Evolutionary conservation across 2,888 invertebrate species (phyloP).

Genomic region (Zootermopsis nevadensis): DNA sequence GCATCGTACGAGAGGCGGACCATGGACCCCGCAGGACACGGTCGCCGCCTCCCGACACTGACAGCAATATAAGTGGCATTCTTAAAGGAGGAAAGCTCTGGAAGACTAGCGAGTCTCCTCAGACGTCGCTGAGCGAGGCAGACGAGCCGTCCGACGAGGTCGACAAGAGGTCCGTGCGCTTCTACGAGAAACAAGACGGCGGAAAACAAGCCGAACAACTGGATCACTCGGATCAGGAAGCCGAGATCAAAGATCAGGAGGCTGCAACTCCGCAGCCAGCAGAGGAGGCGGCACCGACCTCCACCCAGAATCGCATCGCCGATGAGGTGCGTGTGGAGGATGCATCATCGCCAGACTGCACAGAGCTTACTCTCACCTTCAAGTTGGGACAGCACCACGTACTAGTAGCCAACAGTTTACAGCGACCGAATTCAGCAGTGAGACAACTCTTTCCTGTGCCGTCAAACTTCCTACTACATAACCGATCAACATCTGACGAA

Average conservation of each 20-base stretch:
- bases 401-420: conserved; percentile 68
- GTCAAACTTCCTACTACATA: conserved; percentile 62
- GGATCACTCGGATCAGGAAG: neutral
- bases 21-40: conserved; percentile 54
- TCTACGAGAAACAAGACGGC: conserved; percentile 46
- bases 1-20: conserved; percentile 68
- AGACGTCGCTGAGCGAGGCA: conserved; percentile 67
- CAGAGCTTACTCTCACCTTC: conserved; percentile 69
- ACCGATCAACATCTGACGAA: conserved; percentile 54
- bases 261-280: neutral
- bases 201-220: neutral
- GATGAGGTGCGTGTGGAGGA: conserved; percentile 47
- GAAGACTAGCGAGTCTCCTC: conserved; percentile 67
- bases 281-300: conserved; percentile 55
- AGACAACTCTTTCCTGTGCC: conserved; percentile 81
- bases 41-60: conserved; percentile 39
- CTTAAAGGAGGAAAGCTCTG: conserved; percentile 82
- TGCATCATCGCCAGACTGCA: conserved; percentile 49
- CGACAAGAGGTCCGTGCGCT: conserved; percentile 58
- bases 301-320: conserved; percentile 57
- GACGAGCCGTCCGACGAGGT: conserved; percentile 61
- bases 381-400: conserved; percentile 68
- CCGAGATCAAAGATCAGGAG: neutral
- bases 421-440: conserved; percentile 81
- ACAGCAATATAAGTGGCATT: conserved; percentile 70